Evolutionary conservation across 1,140 invertebrate genomes (phyloP).

Genomic region (Musca domestica): DNA sequence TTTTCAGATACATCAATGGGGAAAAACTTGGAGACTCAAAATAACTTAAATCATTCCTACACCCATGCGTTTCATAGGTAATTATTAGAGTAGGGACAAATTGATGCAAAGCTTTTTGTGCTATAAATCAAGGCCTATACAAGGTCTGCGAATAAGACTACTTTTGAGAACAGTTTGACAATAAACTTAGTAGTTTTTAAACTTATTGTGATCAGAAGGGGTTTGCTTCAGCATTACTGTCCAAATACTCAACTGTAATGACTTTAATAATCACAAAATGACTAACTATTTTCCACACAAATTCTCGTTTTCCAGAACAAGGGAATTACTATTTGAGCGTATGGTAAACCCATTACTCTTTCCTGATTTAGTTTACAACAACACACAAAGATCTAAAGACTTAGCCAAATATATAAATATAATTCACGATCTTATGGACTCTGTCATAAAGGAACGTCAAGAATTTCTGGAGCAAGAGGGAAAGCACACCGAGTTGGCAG

Average conservation of each 20-base stretch:
- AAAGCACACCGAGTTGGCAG: neutral
- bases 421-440: constrained; percentile 40
- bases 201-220: no score
- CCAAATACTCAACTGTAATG: neutral
- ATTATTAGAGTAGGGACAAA: neutral
- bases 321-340: constrained; percentile 42
- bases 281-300: neutral
- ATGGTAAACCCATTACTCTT: constrained; percentile 47
- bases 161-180: no score
- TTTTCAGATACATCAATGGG: constrained; percentile 47
- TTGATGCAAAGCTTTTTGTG: no score
- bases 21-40: constrained; percentile 35
- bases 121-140: no score
- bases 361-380: constrained; percentile 37
- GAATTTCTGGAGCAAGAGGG: constrained; percentile 5
- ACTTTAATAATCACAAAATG: neutral
- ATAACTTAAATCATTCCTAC: constrained; percentile 29
- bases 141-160: no score
- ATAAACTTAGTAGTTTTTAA: no score
- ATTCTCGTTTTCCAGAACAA: constrained; percentile 28
- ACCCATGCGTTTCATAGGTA: constrained; percentile 34
- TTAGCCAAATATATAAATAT: constrained; percentile 32
- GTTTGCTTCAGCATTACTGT: neutral
- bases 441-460: constrained; percentile 33
- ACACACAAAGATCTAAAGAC: constrained; percentile 34